Conservation (phyloP, 2,113 vertebrate species). For the Chaetura pelagica region DNA sequence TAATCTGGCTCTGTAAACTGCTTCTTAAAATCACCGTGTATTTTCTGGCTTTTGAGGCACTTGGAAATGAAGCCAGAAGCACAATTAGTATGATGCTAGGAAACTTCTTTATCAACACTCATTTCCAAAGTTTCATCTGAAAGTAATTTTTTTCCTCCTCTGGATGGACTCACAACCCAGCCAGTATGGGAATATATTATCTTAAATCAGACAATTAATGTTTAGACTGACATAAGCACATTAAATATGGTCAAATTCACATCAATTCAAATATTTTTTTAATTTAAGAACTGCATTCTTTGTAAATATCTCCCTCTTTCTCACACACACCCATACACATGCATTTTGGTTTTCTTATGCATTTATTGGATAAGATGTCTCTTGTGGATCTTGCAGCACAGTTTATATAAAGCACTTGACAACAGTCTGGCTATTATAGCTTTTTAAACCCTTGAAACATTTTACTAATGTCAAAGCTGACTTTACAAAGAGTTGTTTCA, state of each 20-base stretch:
- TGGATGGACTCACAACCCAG: background rate
- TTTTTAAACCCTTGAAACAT: background rate
- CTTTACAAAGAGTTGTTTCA: background rate
- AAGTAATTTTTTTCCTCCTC: constrained; percentile 47
- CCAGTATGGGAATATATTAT: constrained; percentile 28
- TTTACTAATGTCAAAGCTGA: background rate
- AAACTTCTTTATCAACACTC: constrained; percentile 70
- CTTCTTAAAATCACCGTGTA: constrained; percentile 1
- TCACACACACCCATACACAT: background rate
- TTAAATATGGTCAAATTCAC: constrained; percentile 16
- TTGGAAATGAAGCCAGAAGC: constrained; percentile 66
- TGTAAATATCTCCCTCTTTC: background rate
- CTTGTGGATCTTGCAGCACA: background rate
- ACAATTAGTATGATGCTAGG: constrained; percentile 60
- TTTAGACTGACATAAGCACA: constrained; percentile 3
- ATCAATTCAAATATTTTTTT: constrained; percentile 18
- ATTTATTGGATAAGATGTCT: background rate
- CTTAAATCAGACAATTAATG: constrained; percentile 41
- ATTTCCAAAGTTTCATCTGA: constrained; percentile 47
- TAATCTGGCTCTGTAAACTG: constrained; percentile 37
- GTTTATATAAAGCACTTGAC: background rate
- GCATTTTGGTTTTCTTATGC: background rate
- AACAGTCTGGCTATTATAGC: background rate
- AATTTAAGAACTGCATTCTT: constrained; percentile 27
- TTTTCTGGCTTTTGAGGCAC: constrained; percentile 46